These are phyloP conservation scores for Cyanocitta stelleri DNA, from an alignment of 2,113 vertebrate species.

Conservation along the genomic window DNA sequence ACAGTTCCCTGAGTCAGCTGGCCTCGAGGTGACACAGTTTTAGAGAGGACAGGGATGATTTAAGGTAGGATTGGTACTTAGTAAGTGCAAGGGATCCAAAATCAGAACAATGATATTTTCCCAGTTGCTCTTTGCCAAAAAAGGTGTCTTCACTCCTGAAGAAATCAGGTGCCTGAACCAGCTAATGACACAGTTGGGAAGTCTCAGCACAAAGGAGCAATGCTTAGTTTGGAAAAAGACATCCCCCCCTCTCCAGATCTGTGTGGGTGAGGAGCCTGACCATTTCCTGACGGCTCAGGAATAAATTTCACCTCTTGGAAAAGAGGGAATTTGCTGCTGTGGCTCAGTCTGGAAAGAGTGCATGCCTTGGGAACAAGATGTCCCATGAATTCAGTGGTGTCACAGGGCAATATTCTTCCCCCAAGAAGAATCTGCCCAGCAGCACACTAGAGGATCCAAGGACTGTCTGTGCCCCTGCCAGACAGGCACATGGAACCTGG, in stretches of 20 bases:
- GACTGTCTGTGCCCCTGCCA: neutral
- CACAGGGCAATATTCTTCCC: neutral
- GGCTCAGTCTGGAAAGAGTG: neutral
- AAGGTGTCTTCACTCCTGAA: neutral
- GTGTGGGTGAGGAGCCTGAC: neutral
- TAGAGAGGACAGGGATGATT: neutral
- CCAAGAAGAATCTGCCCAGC: neutral
- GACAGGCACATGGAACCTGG: neutral
- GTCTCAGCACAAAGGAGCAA: neutral
- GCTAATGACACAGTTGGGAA: neutral
- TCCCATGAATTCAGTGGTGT: neutral
- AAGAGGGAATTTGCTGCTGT: neutral
- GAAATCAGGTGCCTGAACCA: neutral
- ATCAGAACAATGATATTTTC: neutral
- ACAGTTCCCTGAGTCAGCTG: neutral
- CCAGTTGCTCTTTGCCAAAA: neutral
- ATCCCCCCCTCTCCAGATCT: fast-evolving
- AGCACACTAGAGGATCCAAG: neutral
- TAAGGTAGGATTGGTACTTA: neutral
- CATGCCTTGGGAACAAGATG: neutral
- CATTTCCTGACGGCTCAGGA: fast-evolving
- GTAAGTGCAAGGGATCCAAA: neutral
- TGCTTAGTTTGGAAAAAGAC: neutral
- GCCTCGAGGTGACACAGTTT: neutral
- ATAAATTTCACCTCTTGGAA: neutral